phyloP scores from a whole-genome alignment of 2,797 vertebrate species.

The Hapalemur alaotrensis region DNA sequence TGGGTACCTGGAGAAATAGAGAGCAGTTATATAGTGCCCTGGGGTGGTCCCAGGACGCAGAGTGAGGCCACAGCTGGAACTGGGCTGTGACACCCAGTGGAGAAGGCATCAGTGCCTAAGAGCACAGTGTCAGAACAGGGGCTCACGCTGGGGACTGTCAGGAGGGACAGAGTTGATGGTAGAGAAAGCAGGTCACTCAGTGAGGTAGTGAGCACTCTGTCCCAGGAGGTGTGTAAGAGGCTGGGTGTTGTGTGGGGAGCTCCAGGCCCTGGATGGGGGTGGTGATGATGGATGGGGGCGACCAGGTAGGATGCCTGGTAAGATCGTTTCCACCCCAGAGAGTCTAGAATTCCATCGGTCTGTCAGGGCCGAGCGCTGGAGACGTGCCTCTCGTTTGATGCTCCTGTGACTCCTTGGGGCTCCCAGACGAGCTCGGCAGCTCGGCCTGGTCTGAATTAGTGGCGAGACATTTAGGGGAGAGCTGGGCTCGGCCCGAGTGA shows the following conservation, averaged over 20 bases:
- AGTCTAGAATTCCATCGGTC: slow-evolving; percentile 22
- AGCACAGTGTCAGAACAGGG: too few species aligned
- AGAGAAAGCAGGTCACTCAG: neutral
- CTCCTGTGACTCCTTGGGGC: neutral
- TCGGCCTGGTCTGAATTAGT: slow-evolving; percentile 66
- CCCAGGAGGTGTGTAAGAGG: neutral
- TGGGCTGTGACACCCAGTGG: fast-evolving
- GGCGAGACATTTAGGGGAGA: neutral
- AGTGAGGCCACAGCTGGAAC: fast-evolving
- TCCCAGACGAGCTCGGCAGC: neutral
- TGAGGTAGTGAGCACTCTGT: neutral
- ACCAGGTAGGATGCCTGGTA: neutral
- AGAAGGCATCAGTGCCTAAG: neutral
- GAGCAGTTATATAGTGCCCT: neutral
- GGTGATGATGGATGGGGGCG: neutral
- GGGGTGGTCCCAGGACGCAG: neutral
- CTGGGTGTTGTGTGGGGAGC: neutral
- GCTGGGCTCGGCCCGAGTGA: neutral
- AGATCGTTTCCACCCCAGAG: neutral
- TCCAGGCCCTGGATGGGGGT: neutral
- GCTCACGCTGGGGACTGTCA: fast-evolving
- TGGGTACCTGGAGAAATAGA: neutral
- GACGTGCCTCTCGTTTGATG: neutral
- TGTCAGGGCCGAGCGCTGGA: neutral
- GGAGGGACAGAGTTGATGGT: neutral